Conservation (phyloP, 1,140 invertebrate genomes). For the Drosophila albomicans region DNA sequence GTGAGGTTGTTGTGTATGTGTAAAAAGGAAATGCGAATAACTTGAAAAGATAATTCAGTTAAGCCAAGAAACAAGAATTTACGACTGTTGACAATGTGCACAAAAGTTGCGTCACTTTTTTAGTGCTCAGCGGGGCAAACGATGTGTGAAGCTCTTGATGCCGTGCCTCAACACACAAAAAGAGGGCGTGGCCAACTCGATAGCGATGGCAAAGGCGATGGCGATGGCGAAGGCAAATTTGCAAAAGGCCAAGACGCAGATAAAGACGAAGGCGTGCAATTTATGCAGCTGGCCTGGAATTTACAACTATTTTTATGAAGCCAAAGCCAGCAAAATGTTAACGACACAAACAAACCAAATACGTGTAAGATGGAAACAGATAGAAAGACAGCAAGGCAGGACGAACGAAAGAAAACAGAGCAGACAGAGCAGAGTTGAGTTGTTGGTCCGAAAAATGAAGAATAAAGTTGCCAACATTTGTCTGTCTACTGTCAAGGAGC, state of each 20-base stretch:
- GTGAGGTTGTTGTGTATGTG: not conserved
- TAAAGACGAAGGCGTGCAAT: constrained; percentile 47
- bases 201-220: not conserved
- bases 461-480: constrained; percentile 54
- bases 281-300: constrained; percentile 72
- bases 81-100: constrained; percentile 78
- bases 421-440: not conserved
- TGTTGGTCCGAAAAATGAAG: not conserved
- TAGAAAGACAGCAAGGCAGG: not conserved
- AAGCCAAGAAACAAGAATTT: constrained; percentile 53
- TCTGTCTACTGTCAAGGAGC: constrained; percentile 39
- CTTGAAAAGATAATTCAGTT: constrained; percentile 65
- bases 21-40: constrained; percentile 18
- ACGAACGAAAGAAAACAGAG: not conserved
- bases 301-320: constrained; percentile 82
- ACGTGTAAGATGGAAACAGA: constrained; percentile 22
- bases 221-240: constrained; percentile 7
- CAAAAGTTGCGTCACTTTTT: constrained; percentile 76
- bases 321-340: constrained; percentile 68
- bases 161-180: not conserved
- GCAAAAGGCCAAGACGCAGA: not conserved
- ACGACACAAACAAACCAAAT: constrained; percentile 50
- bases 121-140: constrained; percentile 58
- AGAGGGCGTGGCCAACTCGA: not conserved
- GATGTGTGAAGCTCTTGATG: constrained; percentile 73